A percentile compares a stretch with the other conserved stretches of the same genome.
Evolutionary conservation across 2,797 vertebrate species (phyloP).

Genomic region (Halcyon badia): DNA sequence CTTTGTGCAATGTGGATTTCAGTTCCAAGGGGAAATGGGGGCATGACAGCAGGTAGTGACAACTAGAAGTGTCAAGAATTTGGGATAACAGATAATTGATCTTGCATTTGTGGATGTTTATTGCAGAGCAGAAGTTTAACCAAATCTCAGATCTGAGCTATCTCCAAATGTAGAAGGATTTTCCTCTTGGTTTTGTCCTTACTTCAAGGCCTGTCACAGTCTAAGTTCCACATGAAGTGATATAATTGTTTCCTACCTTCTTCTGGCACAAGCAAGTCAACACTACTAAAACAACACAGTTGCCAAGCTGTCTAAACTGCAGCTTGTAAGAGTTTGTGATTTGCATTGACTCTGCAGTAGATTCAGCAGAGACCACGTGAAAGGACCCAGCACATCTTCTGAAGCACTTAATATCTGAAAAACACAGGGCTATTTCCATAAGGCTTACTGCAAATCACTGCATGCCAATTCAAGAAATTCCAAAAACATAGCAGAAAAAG

Average conservation of each 20-base stretch:
- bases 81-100: background rate
- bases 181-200: background rate
- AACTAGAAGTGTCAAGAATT: background rate
- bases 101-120: background rate
- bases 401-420: background rate
- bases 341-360: background rate
- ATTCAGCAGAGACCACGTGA: background rate
- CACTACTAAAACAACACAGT: background rate
- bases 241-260: background rate
- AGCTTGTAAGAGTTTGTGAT: background rate
- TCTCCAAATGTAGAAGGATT: background rate
- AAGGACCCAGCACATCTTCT: background rate
- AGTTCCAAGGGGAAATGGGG: background rate
- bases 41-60: background rate
- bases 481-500: background rate
- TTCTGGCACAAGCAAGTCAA: background rate
- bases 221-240: background rate
- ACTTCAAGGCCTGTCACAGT: background rate
- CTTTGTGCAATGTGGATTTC: background rate
- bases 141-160: background rate
- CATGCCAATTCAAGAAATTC: background rate
- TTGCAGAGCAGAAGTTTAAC: background rate
- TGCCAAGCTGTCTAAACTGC: background rate
- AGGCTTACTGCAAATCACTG: background rate
- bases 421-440: background rate